Evolutionary conservation across 2,888 invertebrate genomes (phyloP).

Genomic region (Eupelmus urozonus): DNA sequence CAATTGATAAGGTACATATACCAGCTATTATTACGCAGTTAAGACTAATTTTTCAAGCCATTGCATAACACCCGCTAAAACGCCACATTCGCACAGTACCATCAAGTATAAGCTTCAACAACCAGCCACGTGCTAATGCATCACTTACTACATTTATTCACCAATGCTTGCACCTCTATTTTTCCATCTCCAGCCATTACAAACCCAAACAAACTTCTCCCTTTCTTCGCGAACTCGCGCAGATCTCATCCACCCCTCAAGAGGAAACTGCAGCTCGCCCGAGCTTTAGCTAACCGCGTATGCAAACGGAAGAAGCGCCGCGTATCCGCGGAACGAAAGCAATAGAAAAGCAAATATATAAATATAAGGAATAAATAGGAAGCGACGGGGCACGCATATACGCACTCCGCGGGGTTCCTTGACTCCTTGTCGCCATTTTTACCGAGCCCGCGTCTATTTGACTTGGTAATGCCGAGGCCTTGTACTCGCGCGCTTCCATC

Average conservation of each 20-base stretch:
- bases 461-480: slow-evolving; percentile 75
- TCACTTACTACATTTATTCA: neutral
- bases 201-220: neutral
- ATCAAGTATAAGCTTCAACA: neutral
- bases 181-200: too few relatives aligned
- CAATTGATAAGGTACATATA: too few relatives aligned
- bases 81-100: too few relatives aligned
- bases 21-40: too few relatives aligned
- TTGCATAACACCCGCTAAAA: too few relatives aligned
- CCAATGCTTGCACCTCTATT: too few relatives aligned
- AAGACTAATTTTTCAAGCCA: too few relatives aligned
- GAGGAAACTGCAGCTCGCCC: neutral
- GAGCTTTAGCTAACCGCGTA: neutral
- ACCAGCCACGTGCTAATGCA: neutral
- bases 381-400: neutral
- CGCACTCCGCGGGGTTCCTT: slow-evolving; percentile 61
- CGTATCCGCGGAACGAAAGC: neutral
- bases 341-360: slow-evolving; percentile 56
- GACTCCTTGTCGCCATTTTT: slow-evolving; percentile 69
- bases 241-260: neutral
- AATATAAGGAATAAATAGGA: slow-evolving; percentile 50
- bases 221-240: neutral
- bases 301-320: slow-evolving; percentile 21
- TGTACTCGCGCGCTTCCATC: slow-evolving; percentile 45
- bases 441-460: slow-evolving; percentile 69